phyloP scores from a whole-genome alignment of 2,888 invertebrate genomes.

The Sycophila texana region DNA sequence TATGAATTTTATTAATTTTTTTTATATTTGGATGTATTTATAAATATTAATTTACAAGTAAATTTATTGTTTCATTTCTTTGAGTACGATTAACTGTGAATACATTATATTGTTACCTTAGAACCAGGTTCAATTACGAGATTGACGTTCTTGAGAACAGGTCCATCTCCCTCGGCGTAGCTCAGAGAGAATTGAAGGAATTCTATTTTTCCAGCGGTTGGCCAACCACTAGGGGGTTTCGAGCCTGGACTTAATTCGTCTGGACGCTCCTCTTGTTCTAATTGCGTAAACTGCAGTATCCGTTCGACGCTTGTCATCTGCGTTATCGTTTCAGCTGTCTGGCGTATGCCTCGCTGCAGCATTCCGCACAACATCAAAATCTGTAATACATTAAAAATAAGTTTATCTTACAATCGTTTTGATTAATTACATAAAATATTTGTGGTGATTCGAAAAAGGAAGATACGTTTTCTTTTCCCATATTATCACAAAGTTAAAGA shows the following conservation, averaged over 20 bases:
- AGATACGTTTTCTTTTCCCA: too few species aligned
- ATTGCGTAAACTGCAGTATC: conserved; percentile 85
- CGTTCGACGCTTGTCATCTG: conserved; percentile 90
- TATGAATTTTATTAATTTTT: background rate
- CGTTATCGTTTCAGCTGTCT: conserved; percentile 86
- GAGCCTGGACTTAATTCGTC: conserved; percentile 81
- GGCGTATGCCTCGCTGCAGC: conserved; percentile 88
- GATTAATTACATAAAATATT: too few species aligned
- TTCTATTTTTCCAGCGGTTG: conserved; percentile 80
- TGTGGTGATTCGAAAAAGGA: too few species aligned
- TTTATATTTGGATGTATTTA: background rate
- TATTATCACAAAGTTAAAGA: too few species aligned
- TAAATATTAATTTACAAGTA: background rate
- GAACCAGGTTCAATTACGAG: conserved; percentile 82
- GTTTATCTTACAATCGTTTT: background rate
- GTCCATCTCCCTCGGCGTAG: conserved; percentile 81
- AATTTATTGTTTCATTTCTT: background rate
- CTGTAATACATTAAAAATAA: conserved; percentile 11
- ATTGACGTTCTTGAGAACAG: conserved; percentile 86
- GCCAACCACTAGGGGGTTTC: conserved; percentile 82
- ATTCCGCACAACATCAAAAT: conserved; percentile 84
- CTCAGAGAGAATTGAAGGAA: conserved; percentile 81
- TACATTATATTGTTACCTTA: conserved; percentile 77
- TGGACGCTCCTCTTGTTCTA: conserved; percentile 77
- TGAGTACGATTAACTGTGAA: background rate